Conservation (phyloP, 2,113 vertebrate genomes). For the Marcusenius ussheri region DNA sequence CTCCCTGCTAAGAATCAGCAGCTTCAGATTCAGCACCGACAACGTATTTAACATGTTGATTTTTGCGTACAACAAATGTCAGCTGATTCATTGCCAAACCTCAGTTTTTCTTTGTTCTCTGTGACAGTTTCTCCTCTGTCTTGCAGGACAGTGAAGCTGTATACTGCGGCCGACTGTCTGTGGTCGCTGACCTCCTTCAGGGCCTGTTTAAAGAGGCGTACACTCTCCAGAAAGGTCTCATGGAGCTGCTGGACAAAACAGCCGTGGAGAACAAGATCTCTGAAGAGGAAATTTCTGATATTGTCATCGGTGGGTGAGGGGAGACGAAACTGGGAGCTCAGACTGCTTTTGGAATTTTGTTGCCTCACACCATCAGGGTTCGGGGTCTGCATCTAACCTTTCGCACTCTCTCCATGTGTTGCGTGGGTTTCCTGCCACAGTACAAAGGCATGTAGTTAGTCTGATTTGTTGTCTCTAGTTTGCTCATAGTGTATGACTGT, state of each 20-base stretch:
- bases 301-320: constrained; percentile 69
- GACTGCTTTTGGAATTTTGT: background rate
- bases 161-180: constrained; percentile 76
- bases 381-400: background rate
- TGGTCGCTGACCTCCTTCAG: constrained; percentile 85
- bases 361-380: background rate
- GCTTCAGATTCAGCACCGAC: background rate
- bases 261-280: constrained; percentile 56
- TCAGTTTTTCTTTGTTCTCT: background rate
- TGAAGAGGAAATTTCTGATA: constrained; percentile 60
- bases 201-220: constrained; percentile 85
- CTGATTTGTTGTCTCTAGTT: background rate
- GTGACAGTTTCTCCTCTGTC: background rate
- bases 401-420: background rate
- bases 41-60: background rate
- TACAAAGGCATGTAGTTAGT: background rate
- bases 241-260: constrained; percentile 78
- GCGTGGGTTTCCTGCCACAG: background rate
- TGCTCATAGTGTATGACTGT: background rate
- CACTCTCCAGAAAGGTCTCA: constrained; percentile 79
- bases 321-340: background rate
- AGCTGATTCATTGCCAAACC: background rate
- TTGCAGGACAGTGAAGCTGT: constrained; percentile 79
- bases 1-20: background rate
- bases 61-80: background rate